phyloP scores from a whole-genome alignment of 2,888 invertebrate genomes.

The Quadroppia sp. region DNA sequence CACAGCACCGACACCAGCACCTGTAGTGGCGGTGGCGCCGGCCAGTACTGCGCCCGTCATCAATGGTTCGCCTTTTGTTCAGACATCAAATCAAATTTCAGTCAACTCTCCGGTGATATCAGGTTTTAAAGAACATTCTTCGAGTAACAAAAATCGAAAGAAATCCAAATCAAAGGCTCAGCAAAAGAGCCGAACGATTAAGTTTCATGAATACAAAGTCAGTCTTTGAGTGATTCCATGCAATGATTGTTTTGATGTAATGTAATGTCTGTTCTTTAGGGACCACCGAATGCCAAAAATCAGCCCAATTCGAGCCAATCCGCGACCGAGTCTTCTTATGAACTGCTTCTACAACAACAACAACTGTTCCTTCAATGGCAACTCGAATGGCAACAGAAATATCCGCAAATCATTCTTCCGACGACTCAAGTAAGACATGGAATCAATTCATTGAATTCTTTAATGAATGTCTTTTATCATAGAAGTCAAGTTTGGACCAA shows the following conservation, averaged over 20 bases:
- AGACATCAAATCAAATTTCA: conserved; percentile 29
- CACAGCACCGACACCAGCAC: conserved; percentile 16
- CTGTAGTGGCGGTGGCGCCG: conserved; percentile 8
- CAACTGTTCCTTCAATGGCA: conserved; percentile 84
- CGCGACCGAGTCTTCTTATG: conserved; percentile 72
- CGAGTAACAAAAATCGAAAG: conserved; percentile 55
- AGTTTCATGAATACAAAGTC: conserved; percentile 91
- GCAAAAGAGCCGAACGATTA: conserved; percentile 80
- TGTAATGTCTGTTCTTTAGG: conserved; percentile 55
- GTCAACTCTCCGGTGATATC: conserved; percentile 26
- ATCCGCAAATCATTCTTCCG: conserved; percentile 75
- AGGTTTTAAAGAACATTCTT: conserved; percentile 42
- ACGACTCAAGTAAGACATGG: conserved; percentile 54
- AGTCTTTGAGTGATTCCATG: neutral
- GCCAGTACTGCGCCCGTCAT: conserved; percentile 12
- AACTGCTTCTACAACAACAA: conserved; percentile 86
- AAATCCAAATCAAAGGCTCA: conserved; percentile 74
- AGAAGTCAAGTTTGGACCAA: conserved; percentile 39
- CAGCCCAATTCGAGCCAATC: conserved; percentile 45
- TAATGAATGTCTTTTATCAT: neutral
- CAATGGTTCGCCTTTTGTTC: conserved; percentile 14
- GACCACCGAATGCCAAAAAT: conserved; percentile 75
- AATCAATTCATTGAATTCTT: neutral
- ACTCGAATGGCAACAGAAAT: conserved; percentile 61
- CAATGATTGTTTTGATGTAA: neutral